These are phyloP conservation scores for Chironomus tentans DNA, from an alignment of 2,888 invertebrate genomes.

Conservation along the genomic window DNA sequence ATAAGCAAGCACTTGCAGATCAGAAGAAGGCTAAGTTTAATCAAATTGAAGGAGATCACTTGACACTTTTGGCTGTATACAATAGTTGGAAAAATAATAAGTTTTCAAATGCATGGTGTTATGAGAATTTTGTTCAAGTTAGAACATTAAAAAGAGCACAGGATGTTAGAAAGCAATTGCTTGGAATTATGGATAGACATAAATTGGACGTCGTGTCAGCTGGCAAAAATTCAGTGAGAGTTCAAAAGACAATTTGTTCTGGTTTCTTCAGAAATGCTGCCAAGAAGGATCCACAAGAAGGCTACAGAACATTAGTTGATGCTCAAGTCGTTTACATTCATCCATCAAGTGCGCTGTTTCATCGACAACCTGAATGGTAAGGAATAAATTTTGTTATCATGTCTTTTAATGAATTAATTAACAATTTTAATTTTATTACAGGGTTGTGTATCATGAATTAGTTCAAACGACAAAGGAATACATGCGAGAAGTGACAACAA, in stretches of 20 bases:
- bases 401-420: neutral
- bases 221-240: conserved; percentile 86
- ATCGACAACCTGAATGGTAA: conserved; percentile 96
- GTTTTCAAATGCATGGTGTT: conserved; percentile 99
- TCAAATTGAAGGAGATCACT: conserved; percentile 96
- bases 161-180: conserved; percentile 93
- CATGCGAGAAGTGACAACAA: conserved; percentile 96
- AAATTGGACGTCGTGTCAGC: conserved; percentile 95
- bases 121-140: conserved; percentile 98
- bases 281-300: conserved; percentile 92
- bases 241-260: conserved; percentile 96
- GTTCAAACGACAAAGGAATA: conserved; percentile 99
- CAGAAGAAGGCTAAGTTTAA: conserved; percentile 99
- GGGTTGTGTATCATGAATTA: conserved; percentile 97
- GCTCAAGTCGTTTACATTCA: conserved; percentile 98
- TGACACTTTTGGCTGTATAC: conserved; percentile 94
- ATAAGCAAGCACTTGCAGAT: conserved; percentile 94
- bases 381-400: conserved; percentile 30
- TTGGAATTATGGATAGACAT: conserved; percentile 97
- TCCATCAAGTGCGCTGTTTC: conserved; percentile 95
- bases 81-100: conserved; percentile 99
- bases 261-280: conserved; percentile 99
- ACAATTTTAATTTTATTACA: conserved; percentile 36
- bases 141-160: conserved; percentile 93
- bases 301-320: conserved; percentile 93